Evolutionary conservation across 2,797 vertebrate genomes (phyloP), one percentile per base, ranked within the genome.

Genomic region (Parauchenoglanis punctatus): DNA sequence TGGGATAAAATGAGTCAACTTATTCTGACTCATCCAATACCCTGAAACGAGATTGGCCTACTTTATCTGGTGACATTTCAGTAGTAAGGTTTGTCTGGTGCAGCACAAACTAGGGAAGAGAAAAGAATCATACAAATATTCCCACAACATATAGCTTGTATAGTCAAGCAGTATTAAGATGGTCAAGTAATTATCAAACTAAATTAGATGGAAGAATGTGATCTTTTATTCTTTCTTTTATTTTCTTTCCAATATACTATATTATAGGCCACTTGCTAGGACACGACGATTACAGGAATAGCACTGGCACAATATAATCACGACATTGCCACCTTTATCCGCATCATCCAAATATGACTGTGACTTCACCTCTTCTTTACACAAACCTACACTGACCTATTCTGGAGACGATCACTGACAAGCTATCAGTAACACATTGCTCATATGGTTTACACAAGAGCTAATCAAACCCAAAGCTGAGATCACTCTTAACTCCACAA

Each of bases 361-460:
- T 61, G 12, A 61, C 46, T 65, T 78, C 18, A 12, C n/a, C n/a
- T 67, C 10, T 78, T 54, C 54, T 58, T 58, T 40, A 25, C 4
- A 82, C n/a, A 49, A 20, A 58, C 28, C 81, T 28, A 15, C n/a
- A 65, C 72, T 25, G 4, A 28, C 35, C 72, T 44, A 70, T 84
- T 78, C 72, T 68, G 72, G 49, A 84, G 49, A 84, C 49, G 25
- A 77, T 78, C 86, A 70, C 68, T 59, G 49, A 18, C 81, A 77
- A 52, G 72, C 72, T 84, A 78, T 84, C 82, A 78, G 72, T 17
- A 70, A 44, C 49, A 68, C 72, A 88, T 89, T 91, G 91, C 92
- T 91, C 89, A 86, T 91, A 91, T 40, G 80, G 92, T 94, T 94
- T 94, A 94, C 91, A 94, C 92, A 94, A 93, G 91, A 92, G 92